These are phyloP conservation scores for Caenorhabditis inopinata DNA, from an alignment of 1,140 invertebrate species.

Conservation along the genomic window DNA sequence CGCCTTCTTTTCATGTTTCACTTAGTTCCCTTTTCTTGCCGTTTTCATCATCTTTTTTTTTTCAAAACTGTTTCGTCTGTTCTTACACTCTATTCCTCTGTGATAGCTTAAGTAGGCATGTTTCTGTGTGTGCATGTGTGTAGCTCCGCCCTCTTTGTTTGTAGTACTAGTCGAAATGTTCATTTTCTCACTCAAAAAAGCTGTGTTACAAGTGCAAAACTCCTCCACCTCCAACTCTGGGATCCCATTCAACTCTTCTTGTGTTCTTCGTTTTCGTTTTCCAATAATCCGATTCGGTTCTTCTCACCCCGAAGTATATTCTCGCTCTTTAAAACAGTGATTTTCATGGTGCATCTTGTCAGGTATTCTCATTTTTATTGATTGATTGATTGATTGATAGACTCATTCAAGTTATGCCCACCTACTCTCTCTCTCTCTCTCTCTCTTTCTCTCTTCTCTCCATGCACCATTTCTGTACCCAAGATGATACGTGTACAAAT, in stretches of 20 bases:
- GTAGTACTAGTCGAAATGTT: not conserved
- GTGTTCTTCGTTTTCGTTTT: not conserved
- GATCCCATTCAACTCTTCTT: not conserved
- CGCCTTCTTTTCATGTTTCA: not conserved
- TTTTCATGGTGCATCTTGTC: slow-evolving; percentile 20
- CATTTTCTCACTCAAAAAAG: not conserved
- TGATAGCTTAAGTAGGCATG: not conserved
- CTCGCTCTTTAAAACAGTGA: not conserved
- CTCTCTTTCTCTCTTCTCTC: not conserved
- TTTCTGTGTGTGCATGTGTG: too few species aligned
- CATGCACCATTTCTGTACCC: not conserved
- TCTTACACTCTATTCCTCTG: not conserved
- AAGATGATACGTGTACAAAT: not conserved
- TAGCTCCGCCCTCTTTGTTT: too few species aligned
- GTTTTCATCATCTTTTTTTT: not conserved
- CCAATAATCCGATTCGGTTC: not conserved
- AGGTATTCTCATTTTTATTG: not conserved
- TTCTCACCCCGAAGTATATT: too few species aligned
- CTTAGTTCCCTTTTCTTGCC: not conserved
- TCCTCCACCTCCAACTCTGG: slow-evolving; percentile 9
- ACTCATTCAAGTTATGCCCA: not conserved
- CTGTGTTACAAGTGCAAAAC: slow-evolving; percentile 32
- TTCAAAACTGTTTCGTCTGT: too few species aligned
- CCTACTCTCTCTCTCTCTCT: not conserved
- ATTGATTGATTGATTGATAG: not conserved